Evolutionary conservation across 2,797 vertebrate species (phyloP).

Genomic region (Cirrhinus molitorella): DNA sequence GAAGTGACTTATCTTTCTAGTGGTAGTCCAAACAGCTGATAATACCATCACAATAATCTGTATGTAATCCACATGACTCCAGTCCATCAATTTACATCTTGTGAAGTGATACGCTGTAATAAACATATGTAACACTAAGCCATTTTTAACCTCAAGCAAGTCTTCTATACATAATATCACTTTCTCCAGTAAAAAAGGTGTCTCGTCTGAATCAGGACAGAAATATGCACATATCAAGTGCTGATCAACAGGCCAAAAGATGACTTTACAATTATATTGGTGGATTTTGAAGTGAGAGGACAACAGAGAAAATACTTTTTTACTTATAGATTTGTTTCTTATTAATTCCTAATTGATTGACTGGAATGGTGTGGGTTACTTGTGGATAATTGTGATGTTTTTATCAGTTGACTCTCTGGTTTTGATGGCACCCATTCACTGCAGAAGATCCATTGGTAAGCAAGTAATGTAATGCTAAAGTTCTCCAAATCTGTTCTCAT

Average conservation of each 20-base stretch:
- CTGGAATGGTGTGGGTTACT: background rate
- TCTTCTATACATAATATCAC: background rate
- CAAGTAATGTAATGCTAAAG: background rate
- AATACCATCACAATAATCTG: background rate
- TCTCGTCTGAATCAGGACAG: background rate
- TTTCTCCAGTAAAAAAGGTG: background rate
- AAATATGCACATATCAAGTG: background rate
- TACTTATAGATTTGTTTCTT: background rate
- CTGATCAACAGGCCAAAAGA: background rate
- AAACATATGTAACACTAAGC: background rate
- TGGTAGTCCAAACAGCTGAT: background rate
- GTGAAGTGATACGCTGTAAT: background rate
- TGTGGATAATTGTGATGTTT: background rate
- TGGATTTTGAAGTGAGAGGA: background rate
- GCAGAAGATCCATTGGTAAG: background rate
- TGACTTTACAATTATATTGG: background rate
- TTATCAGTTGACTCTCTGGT: background rate
- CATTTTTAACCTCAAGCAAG: background rate
- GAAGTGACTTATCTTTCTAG: background rate
- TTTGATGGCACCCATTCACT: background rate
- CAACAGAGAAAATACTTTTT: background rate
- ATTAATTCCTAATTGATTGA: background rate
- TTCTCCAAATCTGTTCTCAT: too few relatives aligned
- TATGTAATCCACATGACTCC: background rate
- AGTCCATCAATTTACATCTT: background rate